phyloP scores from a whole-genome alignment of 2,888 invertebrate species.

The Trichopria drosophilae region DNA sequence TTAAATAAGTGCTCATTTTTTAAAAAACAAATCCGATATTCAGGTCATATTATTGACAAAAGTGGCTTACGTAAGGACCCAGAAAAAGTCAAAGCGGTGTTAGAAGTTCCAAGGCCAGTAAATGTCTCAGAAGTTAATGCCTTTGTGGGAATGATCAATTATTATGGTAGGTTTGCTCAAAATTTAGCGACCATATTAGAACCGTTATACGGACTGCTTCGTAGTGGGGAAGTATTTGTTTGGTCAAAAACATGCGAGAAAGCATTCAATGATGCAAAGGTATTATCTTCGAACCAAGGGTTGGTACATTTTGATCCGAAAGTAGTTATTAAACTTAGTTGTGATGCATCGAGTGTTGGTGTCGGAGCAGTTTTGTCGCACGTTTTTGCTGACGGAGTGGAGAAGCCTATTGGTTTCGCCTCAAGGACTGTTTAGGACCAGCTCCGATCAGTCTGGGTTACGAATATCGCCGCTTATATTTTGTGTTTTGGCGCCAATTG shows the following conservation, averaged over 20 bases:
- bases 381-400: slow-evolving; percentile 36
- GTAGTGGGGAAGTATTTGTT: slow-evolving; percentile 30
- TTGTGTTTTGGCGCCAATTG: too few species aligned
- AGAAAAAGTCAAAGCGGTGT: slow-evolving; percentile 45
- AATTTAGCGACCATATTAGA: slow-evolving; percentile 39
- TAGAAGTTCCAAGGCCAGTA: slow-evolving; percentile 38
- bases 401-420: slow-evolving; percentile 42
- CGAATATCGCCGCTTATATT: too few species aligned
- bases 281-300: too few species aligned
- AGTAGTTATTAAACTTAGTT: background rate
- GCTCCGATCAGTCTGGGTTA: too few species aligned
- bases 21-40: slow-evolving; percentile 33
- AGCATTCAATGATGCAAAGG: slow-evolving; percentile 42
- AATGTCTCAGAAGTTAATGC: slow-evolving; percentile 39
- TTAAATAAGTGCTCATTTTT: slow-evolving; percentile 44
- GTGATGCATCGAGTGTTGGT: slow-evolving; percentile 30
- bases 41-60: slow-evolving; percentile 46
- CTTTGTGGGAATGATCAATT: slow-evolving; percentile 50
- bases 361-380: slow-evolving; percentile 42
- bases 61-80: slow-evolving; percentile 45
- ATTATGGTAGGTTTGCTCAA: slow-evolving; percentile 50
- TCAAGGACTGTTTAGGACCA: slow-evolving; percentile 42
- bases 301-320: slow-evolving; percentile 2
- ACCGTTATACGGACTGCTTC: slow-evolving; percentile 44
- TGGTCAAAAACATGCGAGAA: slow-evolving; percentile 34